Base-by-base conservation (phyloP, 2,888 invertebrate species). In the Blomia tropicalis region DNA sequence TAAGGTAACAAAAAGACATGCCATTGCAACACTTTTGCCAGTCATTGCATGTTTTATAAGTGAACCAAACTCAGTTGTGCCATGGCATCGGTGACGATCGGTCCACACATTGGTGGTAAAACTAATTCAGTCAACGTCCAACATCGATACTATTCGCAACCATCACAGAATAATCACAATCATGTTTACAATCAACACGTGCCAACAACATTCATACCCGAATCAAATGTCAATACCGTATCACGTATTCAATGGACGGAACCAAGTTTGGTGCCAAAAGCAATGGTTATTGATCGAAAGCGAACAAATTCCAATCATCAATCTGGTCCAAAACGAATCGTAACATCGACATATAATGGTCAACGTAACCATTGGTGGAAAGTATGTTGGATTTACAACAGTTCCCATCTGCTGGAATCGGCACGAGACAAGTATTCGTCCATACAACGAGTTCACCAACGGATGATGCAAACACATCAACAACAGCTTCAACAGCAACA, bases 11-110 rank as follows among this genome's bases (percentile, higher is more conserved):
- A 36, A n/a, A 36, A 36, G 36, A 36, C 17, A 36, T 36, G 17
- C 36, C 36, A 36, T n/a, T 36, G 36, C 36, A 36, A 36, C 36
- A 36, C 36, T 36, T 36, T 36, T 36, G 36, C 36, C 36, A 36
- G 36, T 36, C n/a, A n/a, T n/a, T n/a, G n/a, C n/a, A n/a, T n/a
- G n/a, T n/a, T n/a, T n/a, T n/a, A n/a, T n/a, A n/a, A n/a, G n/a
- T n/a, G n/a, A n/a, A n/a, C n/a, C n/a, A n/a, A n/a, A n/a, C 51
- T 47, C 51, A 47, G 51, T 47, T 11, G 51, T 47, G 51, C 7
- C 11, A 47, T 47, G 51, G 51, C 7, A 7, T 14, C 51, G 51
- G 51, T 19, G 11, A n/a, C 27, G 27, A 11, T 47, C 22, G 51
- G 51, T 25, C 23, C 51, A 11, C 51, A 36, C 36, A 36, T 11